Conservation (phyloP, 2,888 invertebrate species). For the Onthophagus sagittarius region DNA sequence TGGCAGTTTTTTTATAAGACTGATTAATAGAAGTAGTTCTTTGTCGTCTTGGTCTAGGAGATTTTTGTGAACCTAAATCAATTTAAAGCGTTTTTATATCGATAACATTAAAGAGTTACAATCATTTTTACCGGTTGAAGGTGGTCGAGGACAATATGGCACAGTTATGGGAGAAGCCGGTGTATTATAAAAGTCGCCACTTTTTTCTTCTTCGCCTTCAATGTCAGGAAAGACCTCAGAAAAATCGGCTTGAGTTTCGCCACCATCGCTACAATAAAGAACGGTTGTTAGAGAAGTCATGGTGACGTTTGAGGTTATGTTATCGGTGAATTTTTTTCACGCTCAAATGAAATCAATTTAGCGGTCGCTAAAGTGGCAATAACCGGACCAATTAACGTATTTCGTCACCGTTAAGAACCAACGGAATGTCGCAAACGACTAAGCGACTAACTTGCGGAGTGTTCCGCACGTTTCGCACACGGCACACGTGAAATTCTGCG, state of each 20-base stretch:
- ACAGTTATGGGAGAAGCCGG: constrained; percentile 73
- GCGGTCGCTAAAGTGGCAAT: too few relatives aligned
- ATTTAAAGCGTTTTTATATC: not conserved
- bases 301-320: constrained; percentile 3
- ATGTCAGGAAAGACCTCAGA: constrained; percentile 55
- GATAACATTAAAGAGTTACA: not conserved
- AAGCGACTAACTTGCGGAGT: not conserved
- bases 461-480: not conserved
- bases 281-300: not conserved
- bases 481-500: too few relatives aligned
- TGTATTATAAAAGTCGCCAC: constrained; percentile 54
- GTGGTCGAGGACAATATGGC: constrained; percentile 69
- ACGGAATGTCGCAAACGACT: not conserved
- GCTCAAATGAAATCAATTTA: not conserved
- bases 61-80: constrained; percentile 61
- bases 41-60: constrained; percentile 71
- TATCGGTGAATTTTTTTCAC: not conserved
- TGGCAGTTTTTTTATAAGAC: constrained; percentile 70
- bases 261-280: constrained; percentile 44
- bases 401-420: not conserved
- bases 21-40: constrained; percentile 82
- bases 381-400: too few relatives aligned
- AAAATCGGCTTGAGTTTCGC: constrained; percentile 64
- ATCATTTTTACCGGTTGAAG: constrained; percentile 61
- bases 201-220: constrained; percentile 46